Evolutionary conservation across 2,888 invertebrate genomes (phyloP).

Genomic region (Scrobipalpa atriplicella): DNA sequence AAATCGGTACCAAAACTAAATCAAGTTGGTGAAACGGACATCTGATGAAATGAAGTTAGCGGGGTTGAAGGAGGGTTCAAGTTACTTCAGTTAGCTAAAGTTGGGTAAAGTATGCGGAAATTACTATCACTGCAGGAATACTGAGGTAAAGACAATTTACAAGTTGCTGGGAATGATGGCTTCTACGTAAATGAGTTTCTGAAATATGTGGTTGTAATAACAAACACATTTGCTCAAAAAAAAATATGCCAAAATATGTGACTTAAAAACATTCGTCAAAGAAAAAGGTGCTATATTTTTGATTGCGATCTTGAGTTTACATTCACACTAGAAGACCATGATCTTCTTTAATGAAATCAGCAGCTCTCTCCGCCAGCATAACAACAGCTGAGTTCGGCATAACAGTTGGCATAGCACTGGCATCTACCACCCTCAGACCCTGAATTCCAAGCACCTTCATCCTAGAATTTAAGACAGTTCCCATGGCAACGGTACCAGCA

Average conservation of each 20-base stretch:
- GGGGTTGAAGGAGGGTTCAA: neutral
- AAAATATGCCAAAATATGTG: neutral
- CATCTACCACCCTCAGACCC: constrained; percentile 46
- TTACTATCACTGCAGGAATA: neutral
- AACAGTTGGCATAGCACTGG: constrained; percentile 26
- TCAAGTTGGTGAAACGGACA: neutral
- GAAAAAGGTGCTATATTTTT: too few relatives aligned
- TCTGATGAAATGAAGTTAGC: neutral
- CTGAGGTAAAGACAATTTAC: neutral
- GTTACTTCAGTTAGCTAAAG: neutral
- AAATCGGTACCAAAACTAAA: neutral
- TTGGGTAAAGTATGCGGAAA: neutral
- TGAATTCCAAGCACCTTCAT: constrained; percentile 43
- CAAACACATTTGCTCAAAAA: too few relatives aligned
- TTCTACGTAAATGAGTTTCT: neutral
- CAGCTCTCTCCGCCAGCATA: constrained; percentile 2
- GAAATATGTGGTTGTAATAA: neutral
- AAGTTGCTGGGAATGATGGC: too few relatives aligned
- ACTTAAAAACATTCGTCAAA: too few relatives aligned
- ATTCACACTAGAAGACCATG: neutral
- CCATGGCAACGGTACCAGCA: constrained; percentile 49
- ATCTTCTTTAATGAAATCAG: constrained; percentile 1
- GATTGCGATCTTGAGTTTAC: too few relatives aligned
- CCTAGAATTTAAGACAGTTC: constrained; percentile 40
- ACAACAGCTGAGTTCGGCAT: neutral